A percentile compares a stretch with the other conserved stretches of the same genome.
These are phyloP conservation scores for Chelmon rostratus DNA, from an alignment of 2,797 vertebrate genomes.

Conservation along the genomic window DNA sequence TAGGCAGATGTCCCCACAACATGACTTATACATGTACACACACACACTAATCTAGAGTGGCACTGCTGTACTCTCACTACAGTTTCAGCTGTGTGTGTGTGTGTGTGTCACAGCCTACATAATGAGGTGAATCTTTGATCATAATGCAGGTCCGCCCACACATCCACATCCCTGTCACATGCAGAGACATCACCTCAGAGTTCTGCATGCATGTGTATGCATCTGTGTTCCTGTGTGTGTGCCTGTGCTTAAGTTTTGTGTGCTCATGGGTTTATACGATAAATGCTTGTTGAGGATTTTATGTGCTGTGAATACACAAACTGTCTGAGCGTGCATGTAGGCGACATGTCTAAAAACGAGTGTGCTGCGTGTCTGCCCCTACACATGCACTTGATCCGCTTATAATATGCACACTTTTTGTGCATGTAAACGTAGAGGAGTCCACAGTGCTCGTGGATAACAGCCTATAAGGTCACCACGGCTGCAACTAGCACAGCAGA, in stretches of 20 bases:
- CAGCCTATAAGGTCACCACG: slow-evolving; percentile 23
- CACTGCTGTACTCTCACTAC: not conserved
- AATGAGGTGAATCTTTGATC: slow-evolving; percentile 24
- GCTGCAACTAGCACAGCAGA: slow-evolving; percentile 19
- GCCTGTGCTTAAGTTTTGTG: not conserved
- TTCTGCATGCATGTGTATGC: not conserved
- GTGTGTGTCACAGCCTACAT: slow-evolving; percentile 2
- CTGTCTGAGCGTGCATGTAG: not conserved
- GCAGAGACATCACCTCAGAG: not conserved
- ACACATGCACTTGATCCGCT: not conserved
- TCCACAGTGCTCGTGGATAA: slow-evolving; percentile 2
- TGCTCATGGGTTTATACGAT: not conserved
- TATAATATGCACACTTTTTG: not conserved
- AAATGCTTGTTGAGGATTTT: not conserved
- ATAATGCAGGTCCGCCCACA: not conserved
- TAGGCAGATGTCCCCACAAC: no score
- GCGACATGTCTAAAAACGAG: not conserved
- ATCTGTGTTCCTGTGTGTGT: not conserved
- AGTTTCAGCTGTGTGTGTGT: not conserved
- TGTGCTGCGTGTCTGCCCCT: not conserved
- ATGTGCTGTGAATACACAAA: not conserved
- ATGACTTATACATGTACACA: not conserved
- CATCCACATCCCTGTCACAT: not conserved
- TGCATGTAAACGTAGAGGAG: not conserved
- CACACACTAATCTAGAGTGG: not conserved